These are phyloP conservation scores for Brachyalestes nurse DNA, from an alignment of 2,797 vertebrate genomes.

Conservation along the genomic window DNA sequence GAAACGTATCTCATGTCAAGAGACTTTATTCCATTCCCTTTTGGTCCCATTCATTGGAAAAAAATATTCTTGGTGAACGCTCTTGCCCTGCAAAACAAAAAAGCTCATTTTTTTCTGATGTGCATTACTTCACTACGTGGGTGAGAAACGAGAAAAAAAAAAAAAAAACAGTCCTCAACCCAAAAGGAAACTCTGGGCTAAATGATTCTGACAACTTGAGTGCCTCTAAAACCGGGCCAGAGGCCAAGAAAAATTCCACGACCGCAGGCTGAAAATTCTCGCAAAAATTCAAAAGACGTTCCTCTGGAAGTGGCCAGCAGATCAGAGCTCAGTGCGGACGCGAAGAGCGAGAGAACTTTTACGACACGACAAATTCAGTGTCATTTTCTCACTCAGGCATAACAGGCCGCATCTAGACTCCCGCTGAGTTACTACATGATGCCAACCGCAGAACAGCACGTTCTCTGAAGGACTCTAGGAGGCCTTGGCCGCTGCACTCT, in stretches of 20 bases:
- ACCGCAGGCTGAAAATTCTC: slow-evolving; percentile 6
- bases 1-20: no score
- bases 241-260: slow-evolving; percentile 17
- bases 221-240: slow-evolving; percentile 3
- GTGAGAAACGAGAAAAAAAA: neutral
- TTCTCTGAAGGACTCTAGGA: slow-evolving; percentile 25
- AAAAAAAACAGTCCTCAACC: no score
- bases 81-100: neutral
- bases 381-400: slow-evolving; percentile 5
- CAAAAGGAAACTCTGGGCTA: neutral
- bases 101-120: neutral
- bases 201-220: slow-evolving; percentile 1
- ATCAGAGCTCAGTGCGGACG: slow-evolving; percentile 6
- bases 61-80: neutral
- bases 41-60: no score
- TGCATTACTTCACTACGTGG: neutral
- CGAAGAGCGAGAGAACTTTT: slow-evolving; percentile 8
- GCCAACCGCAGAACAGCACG: slow-evolving; percentile 26
- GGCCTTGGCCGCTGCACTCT: neutral
- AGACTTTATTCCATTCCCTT: no score
- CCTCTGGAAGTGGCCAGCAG: neutral
- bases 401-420: neutral
- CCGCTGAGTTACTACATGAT: slow-evolving; percentile 9
- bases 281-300: neutral
- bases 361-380: slow-evolving; percentile 6